These are phyloP conservation scores for Boloria selene DNA, from an alignment of 2,888 invertebrate species.

Conservation along the genomic window DNA sequence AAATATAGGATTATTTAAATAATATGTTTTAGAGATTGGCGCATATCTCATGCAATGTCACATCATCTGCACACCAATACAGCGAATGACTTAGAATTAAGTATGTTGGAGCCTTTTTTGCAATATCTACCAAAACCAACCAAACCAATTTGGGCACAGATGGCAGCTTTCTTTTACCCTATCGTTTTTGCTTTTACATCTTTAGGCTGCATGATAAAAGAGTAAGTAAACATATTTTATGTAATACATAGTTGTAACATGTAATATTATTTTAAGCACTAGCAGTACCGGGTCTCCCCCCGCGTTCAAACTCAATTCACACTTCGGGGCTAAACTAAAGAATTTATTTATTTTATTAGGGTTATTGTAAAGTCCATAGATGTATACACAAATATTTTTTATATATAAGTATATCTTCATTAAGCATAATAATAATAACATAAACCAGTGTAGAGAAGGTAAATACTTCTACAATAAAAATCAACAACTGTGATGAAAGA, in stretches of 20 bases:
- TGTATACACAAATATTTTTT: neutral
- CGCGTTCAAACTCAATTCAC: no score
- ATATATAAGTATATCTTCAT: no score
- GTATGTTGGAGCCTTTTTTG: conserved; percentile 86
- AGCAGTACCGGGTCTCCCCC: no score
- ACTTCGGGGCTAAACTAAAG: no score
- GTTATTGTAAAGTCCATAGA: no score
- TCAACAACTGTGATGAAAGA: no score
- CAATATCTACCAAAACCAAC: conserved; percentile 86
- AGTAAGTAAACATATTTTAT: conserved; percentile 62
- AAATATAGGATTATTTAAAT: neutral
- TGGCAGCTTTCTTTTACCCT: conserved; percentile 81
- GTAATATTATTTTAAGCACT: neutral
- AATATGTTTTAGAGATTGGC: conserved; percentile 84
- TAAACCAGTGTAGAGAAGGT: no score
- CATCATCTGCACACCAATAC: conserved; percentile 93
- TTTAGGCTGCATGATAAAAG: conserved; percentile 57
- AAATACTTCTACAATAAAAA: no score
- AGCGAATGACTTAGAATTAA: conserved; percentile 87
- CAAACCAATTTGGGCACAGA: conserved; percentile 74
- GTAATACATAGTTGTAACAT: neutral
- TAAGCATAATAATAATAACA: no score
- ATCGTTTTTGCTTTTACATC: conserved; percentile 62
- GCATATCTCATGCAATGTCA: conserved; percentile 89
- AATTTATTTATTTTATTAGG: no score